phyloP scores from a whole-genome alignment of 2,888 invertebrate genomes.

The Tenodera sinensis region DNA sequence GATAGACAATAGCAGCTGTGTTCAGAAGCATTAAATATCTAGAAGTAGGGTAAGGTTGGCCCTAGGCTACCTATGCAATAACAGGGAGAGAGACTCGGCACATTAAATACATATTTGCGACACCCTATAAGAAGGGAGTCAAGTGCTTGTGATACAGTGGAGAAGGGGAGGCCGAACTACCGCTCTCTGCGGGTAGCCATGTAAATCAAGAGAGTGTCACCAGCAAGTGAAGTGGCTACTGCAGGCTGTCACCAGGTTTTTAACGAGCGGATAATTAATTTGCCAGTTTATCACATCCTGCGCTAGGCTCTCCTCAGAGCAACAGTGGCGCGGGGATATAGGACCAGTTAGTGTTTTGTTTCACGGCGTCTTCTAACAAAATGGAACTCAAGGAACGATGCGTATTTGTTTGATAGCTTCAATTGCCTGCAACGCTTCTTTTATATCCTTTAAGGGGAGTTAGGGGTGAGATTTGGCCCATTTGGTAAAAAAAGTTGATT shows the following conservation, averaged over 20 bases:
- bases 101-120: background rate
- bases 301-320: background rate
- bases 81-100: background rate
- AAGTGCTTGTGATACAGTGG: background rate
- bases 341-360: background rate
- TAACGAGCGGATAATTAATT: conserved; percentile 27
- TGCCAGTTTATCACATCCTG: conserved; percentile 22
- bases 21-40: too few relatives aligned
- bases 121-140: background rate
- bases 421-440: too few relatives aligned
- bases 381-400: too few relatives aligned
- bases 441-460: too few relatives aligned
- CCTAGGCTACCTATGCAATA: too few relatives aligned
- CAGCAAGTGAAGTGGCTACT: conserved; percentile 1
- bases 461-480: too few relatives aligned
- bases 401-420: too few relatives aligned
- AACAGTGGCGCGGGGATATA: background rate
- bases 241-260: conserved; percentile 23
- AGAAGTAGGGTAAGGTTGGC: too few relatives aligned
- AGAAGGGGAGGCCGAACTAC: background rate
- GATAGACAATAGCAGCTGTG: too few relatives aligned
- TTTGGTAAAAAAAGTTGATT: too few relatives aligned
- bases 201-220: conserved; percentile 15
- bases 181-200: background rate
- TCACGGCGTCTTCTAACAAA: background rate